These are phyloP conservation scores for Apotomis turbidana DNA, from an alignment of 2,888 invertebrate species.

Conservation along the genomic window DNA sequence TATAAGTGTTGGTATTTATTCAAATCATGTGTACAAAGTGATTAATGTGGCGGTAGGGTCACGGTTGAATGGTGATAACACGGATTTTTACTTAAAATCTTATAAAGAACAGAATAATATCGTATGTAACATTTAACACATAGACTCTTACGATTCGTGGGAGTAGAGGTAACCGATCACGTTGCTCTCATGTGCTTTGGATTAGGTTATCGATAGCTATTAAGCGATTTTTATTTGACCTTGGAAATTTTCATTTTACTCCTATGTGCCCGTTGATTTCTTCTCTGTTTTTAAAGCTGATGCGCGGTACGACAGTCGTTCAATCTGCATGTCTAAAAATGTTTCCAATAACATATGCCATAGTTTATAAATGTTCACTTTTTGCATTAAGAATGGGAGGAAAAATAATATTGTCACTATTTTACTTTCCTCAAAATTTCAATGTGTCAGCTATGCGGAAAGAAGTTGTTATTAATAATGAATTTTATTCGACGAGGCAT, in stretches of 20 bases:
- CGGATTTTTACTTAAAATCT: slow-evolving; percentile 18
- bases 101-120: background rate
- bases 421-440: no score
- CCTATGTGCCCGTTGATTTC: no score
- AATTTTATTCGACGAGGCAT: no score
- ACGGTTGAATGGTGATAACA: slow-evolving; percentile 33
- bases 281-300: no score
- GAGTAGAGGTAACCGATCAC: background rate
- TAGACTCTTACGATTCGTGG: background rate
- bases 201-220: background rate
- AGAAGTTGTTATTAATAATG: no score
- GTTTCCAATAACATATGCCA: no score
- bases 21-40: slow-evolving; percentile 31
- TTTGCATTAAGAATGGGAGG: no score
- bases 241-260: background rate
- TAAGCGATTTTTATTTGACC: background rate
- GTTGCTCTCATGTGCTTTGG: background rate
- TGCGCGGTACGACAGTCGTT: no score
- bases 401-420: no score
- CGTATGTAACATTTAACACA: background rate
- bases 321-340: no score
- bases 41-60: slow-evolving; percentile 33
- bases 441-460: no score
- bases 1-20: slow-evolving; percentile 32
- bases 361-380: no score